Evolutionary conservation across 2,797 vertebrate species (phyloP), one percentile per base, ranked within the genome.

Genomic region (Peromyscus attwateri): DNA sequence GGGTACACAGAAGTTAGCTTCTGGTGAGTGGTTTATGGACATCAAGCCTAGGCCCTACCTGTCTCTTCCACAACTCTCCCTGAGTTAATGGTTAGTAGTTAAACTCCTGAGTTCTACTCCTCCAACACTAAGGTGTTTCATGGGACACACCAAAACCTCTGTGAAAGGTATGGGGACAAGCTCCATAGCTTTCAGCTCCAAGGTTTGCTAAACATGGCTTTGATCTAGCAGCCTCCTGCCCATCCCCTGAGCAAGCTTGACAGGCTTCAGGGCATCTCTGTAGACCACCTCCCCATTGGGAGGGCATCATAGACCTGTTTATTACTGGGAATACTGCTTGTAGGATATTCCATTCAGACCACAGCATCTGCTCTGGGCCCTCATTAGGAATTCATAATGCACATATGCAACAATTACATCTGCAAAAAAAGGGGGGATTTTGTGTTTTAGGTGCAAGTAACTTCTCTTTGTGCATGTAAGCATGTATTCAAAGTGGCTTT

Each of bases 301-400:
- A 73, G 40, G 43, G 5, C 31, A 57, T 52, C n/a, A 40, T 60
- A 43, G 8, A 68, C 29, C 66, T 73, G 14, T 17, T 96, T 6
- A 0, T 57, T 57, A 46, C 34, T 21, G 0, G 5, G 88, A 97
- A 95, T 9, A 3, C 25, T 82, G 83, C 95, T 98, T 94, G 95
- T 95, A 97, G 76, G 87, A 88, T 40, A 40, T 87, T 87, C 82
- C 91, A 87, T 98, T 94, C 90, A 97, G 97, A 97, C 97, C 93
- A 94, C 90, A 92, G 97, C 98, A 98, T 98, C 98, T 98, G 98
- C 98, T 98, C 97, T 70, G 89, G 95, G 96, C 96, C 92, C 96
- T 98, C 97, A 88, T 98, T 98, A 97, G 0, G 2, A 96, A 98
- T 98, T 98, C 98, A 40, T 96, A 95, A 96, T 97, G 97, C 98